Evolutionary conservation across 1,140 invertebrate species (phyloP), one percentile per base, ranked within the genome.

Genomic region (Drosophila prosaltans): DNA sequence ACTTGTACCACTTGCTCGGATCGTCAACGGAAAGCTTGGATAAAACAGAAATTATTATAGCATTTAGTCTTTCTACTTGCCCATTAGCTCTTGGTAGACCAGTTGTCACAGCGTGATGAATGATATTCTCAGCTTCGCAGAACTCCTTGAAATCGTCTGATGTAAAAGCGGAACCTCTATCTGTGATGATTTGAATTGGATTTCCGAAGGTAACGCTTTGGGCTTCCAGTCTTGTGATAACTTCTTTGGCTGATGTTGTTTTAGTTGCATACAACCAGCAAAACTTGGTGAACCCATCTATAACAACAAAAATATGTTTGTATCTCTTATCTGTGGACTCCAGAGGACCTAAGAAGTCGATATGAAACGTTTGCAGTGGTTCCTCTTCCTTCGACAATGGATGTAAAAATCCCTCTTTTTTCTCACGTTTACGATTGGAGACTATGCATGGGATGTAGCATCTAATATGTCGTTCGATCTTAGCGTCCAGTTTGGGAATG

Each of bases 1-100:
- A 70, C n/a, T 65, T 58, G 10, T 57, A 58, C 39, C 62, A 70
- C 2, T 64, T 65, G 9, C 26, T 70, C 0, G 28, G 40, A 6
- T 51, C 62, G 0, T 58, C 30, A 1, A 72, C 40, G 1, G 55
- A 66, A 9, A 72, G 30, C 16, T 67, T 36, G 1, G 64, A 66
- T 6, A 72, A 28, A 11, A 64, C 61, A 4, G 61, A 48, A 11
- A 2, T 39, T 32, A 58, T 16, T 16, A 36, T 58, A 6, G 32
- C n/a, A 16, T 58, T 16, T 6, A 51, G 16, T 51, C 45, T 51
- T 1, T 51, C 45, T 8, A 51, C 45, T 51, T 26, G 4, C 8
- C 45, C 45, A 9, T 48, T 48, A 16, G 21, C 45, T 21, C 45
- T 16, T 4, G 45, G 45, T n/a, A 48, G 21, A 21, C 45, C 45